A percentile compares a stretch with the other conserved stretches of the same genome.
These are phyloP conservation scores for Palaemon carinicauda DNA, from an alignment of 1,140 invertebrate species.

Conservation along the genomic window DNA sequence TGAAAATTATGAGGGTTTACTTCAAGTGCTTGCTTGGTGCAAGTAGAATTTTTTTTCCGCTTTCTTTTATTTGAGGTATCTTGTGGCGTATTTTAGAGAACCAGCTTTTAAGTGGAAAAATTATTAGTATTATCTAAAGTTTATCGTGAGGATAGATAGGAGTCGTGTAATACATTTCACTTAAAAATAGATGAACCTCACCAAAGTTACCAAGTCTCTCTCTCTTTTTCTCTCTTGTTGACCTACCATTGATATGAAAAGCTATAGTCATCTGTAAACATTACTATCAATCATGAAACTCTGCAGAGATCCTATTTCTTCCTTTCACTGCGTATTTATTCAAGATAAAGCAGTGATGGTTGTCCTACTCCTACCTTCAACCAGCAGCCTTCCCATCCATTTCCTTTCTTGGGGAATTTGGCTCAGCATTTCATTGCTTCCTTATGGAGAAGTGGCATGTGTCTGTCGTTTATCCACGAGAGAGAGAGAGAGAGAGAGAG, in stretches of 20 bases:
- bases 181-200: no score
- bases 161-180: no score
- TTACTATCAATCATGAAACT: no score
- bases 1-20: no score
- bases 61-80: no score
- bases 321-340: neutral
- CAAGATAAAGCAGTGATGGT: neutral
- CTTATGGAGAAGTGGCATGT: neutral
- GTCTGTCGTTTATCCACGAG: neutral
- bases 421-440: neutral
- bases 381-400: neutral
- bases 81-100: no score
- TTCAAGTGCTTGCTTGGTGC: no score
- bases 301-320: neutral
- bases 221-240: neutral
- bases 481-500: neutral
- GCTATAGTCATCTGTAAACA: neutral
- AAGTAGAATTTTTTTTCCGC: no score
- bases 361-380: neutral
- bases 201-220: neutral
- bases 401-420: neutral
- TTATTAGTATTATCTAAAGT: no score
- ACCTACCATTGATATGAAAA: neutral
- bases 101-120: no score
- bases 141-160: no score